phyloP scores from a whole-genome alignment of 1,140 invertebrate genomes.

The Temnothorax nylanderi region DNA sequence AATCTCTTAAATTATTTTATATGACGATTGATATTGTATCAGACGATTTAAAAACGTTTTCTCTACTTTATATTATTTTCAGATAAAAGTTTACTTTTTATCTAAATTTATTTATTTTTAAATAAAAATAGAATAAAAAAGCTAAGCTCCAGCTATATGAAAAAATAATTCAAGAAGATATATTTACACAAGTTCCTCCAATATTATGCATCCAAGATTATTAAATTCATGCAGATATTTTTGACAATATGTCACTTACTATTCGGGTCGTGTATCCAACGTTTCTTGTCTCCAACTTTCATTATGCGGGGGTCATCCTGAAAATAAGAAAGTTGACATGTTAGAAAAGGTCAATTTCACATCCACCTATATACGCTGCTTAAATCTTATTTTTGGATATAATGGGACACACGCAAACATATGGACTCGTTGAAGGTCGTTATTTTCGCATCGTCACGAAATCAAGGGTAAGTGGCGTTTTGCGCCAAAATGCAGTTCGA shows the following conservation, averaged over 20 bases:
- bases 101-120: too few relatives aligned
- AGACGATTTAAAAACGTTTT: not conserved
- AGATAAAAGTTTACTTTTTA: not conserved
- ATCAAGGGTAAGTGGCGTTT: slow-evolving; percentile 41
- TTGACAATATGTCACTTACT: slow-evolving; percentile 87
- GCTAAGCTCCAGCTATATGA: too few relatives aligned
- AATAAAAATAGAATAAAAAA: too few relatives aligned
- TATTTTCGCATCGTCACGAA: slow-evolving; percentile 45
- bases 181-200: too few relatives aligned
- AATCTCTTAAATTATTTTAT: not conserved
- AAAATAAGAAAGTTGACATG: slow-evolving; percentile 74
- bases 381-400: not conserved
- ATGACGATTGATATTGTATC: too few relatives aligned
- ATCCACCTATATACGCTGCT: not conserved
- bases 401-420: not conserved
- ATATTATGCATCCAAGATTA: not conserved
- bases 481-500: slow-evolving; percentile 25
- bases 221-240: not conserved
- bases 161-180: too few relatives aligned
- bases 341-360: not conserved
- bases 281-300: slow-evolving; percentile 88
- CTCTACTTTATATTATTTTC: slow-evolving; percentile 9
- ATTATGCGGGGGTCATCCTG: slow-evolving; percentile 85
- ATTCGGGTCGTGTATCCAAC: slow-evolving; percentile 91
- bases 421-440: not conserved